A percentile compares a stretch with the other conserved stretches of the same genome.
phyloP scores from a whole-genome alignment of 2,888 invertebrate species.

The Crepidodera aurea region DNA sequence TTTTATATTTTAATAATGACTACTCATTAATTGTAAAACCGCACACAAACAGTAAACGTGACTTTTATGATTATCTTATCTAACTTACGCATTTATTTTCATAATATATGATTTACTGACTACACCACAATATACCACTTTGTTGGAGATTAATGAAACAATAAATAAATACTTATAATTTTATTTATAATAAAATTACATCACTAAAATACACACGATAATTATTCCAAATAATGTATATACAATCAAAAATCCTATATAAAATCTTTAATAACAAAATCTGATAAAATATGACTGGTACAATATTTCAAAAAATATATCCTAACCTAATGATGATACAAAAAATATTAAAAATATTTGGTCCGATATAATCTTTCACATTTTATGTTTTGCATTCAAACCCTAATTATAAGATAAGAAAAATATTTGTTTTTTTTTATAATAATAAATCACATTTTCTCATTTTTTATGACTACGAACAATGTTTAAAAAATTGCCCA shows the following conservation, averaged over 20 bases:
- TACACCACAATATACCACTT: not conserved
- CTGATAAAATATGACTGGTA: conserved; percentile 20
- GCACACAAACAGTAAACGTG: no score
- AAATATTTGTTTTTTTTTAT: not conserved
- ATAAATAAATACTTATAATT: not conserved
- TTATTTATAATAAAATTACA: conserved; percentile 20
- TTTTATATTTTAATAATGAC: no score
- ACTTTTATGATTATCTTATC: no score
- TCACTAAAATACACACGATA: conserved; percentile 2
- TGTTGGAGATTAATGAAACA: not conserved
- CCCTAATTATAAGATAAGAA: conserved; percentile 4
- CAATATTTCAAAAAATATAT: conserved; percentile 21
- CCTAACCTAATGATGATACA: conserved; percentile 9
- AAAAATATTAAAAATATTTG: conserved; percentile 22
- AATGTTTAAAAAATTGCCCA: not conserved
- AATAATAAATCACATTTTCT: conserved; percentile 11
- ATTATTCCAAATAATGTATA: conserved; percentile 6
- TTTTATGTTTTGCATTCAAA: not conserved
- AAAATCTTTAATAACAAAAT: conserved; percentile 14
- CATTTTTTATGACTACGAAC: conserved; percentile 1
- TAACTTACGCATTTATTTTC: not conserved
- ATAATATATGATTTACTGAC: no score
- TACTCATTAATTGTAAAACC: no score
- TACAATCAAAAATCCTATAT: conserved; percentile 10
- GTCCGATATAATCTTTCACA: conserved; percentile 8